These are phyloP conservation scores for Trinorchestia longiramus DNA, from an alignment of 1,140 invertebrate species.

Conservation along the genomic window DNA sequence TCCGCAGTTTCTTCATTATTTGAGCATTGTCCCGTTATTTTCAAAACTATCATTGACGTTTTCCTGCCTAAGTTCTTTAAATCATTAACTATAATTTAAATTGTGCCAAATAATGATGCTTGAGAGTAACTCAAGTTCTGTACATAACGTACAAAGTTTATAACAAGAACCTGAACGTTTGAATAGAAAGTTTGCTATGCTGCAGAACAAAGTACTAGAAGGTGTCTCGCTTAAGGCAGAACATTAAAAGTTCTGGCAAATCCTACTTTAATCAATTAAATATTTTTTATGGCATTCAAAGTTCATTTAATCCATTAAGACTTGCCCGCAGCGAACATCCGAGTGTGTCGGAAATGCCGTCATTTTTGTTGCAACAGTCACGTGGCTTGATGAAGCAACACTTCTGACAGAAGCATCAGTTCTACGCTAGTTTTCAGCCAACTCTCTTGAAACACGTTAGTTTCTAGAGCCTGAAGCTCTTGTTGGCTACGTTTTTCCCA, in stretches of 20 bases:
- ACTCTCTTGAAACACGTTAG: background rate
- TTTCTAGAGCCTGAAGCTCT: background rate
- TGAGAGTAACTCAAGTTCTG: too few species aligned
- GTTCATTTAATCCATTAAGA: conserved; percentile 2
- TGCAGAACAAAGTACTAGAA: background rate
- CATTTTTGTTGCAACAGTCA: background rate
- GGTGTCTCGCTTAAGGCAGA: background rate
- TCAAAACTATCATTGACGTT: too few species aligned
- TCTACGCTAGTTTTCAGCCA: background rate
- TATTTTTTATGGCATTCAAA: background rate
- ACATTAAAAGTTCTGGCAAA: background rate
- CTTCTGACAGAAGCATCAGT: background rate
- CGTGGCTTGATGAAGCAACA: background rate
- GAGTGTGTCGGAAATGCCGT: background rate
- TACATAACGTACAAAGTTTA: too few species aligned
- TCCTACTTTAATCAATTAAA: background rate
- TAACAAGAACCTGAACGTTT: too few species aligned
- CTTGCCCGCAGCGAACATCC: background rate
- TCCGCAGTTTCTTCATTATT: too few species aligned
- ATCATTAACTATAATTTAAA: too few species aligned
- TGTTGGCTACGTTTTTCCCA: background rate
- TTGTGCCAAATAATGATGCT: too few species aligned
- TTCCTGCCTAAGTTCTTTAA: too few species aligned
- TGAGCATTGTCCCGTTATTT: too few species aligned
- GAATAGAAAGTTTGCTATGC: too few species aligned